phyloP scores from a whole-genome alignment of 2,888 invertebrate species.

The Adelphocoris suturalis region DNA sequence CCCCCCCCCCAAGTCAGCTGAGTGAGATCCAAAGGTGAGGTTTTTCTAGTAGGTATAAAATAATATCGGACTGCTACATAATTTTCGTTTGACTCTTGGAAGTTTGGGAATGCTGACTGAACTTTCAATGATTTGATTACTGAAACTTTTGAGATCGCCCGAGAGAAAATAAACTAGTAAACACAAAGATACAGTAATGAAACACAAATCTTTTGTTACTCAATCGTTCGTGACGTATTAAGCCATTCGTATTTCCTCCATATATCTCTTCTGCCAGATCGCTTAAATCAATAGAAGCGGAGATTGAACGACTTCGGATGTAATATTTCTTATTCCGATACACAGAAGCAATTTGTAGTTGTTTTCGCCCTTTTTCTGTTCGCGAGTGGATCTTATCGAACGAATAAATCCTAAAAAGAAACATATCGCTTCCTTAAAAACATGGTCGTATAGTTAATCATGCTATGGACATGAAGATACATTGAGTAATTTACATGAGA shows the following conservation, averaged over 20 bases:
- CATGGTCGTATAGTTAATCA: background rate
- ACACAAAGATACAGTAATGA: no score
- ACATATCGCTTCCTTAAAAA: background rate
- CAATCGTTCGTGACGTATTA: slow-evolving; percentile 7
- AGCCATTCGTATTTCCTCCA: slow-evolving; percentile 3
- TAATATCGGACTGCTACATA: no score
- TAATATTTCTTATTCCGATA: slow-evolving; percentile 27
- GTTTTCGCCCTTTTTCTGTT: background rate
- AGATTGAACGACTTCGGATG: background rate
- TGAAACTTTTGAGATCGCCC: no score
- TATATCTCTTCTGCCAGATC: slow-evolving; percentile 6
- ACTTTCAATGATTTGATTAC: no score
- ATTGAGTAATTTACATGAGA: no score
- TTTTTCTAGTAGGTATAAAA: no score
- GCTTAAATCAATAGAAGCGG: background rate
- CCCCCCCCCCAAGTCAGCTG: no score
- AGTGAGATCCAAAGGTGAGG: no score
- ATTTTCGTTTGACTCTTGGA: no score
- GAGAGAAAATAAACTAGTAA: no score
- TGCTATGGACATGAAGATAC: no score
- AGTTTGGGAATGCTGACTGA: no score
- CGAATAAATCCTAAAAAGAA: background rate
- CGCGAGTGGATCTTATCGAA: slow-evolving; percentile 20
- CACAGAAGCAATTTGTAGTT: slow-evolving; percentile 8
- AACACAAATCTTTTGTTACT: slow-evolving; percentile 5